Evolutionary conservation across 2,888 invertebrate species (phyloP).

Genomic region (Peribatodes rhomboidaria): DNA sequence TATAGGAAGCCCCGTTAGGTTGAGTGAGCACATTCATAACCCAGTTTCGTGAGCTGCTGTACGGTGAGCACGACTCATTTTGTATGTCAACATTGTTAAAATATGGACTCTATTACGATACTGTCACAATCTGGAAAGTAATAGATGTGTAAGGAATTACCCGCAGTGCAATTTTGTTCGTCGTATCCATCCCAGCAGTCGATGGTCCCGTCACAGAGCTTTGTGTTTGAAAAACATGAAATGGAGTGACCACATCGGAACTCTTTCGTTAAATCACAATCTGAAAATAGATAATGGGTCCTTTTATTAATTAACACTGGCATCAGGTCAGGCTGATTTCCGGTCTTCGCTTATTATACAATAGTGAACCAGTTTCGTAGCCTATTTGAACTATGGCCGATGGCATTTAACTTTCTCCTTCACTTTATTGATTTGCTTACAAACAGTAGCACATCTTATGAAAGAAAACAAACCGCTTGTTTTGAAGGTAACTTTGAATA

Average conservation of each 20-base stretch:
- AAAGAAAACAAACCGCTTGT: conserved; percentile 11
- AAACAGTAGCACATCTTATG: conserved; percentile 6
- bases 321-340: conserved; percentile 11
- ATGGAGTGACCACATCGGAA: conserved; percentile 91
- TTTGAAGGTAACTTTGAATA: not conserved
- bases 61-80: conserved; percentile 59
- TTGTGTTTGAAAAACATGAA: conserved; percentile 90
- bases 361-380: conserved; percentile 26
- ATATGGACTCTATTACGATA: conserved; percentile 9
- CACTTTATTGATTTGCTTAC: conserved; percentile 29
- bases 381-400: conserved; percentile 26
- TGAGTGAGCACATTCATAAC: conserved; percentile 70
- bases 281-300: conserved; percentile 73
- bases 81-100: conserved; percentile 50
- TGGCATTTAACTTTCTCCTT: conserved; percentile 31
- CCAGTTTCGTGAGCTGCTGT: conserved; percentile 65
- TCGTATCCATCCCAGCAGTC: conserved; percentile 93
- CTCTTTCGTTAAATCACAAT: conserved; percentile 88
- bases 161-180: conserved; percentile 90
- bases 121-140: not conserved
- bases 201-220: conserved; percentile 90
- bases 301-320: not conserved
- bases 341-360: conserved; percentile 33
- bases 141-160: conserved; percentile 66
- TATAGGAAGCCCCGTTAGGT: conserved; percentile 70